phyloP scores from a whole-genome alignment of 2,797 vertebrate species.

The Leptoclinus maculatus region DNA sequence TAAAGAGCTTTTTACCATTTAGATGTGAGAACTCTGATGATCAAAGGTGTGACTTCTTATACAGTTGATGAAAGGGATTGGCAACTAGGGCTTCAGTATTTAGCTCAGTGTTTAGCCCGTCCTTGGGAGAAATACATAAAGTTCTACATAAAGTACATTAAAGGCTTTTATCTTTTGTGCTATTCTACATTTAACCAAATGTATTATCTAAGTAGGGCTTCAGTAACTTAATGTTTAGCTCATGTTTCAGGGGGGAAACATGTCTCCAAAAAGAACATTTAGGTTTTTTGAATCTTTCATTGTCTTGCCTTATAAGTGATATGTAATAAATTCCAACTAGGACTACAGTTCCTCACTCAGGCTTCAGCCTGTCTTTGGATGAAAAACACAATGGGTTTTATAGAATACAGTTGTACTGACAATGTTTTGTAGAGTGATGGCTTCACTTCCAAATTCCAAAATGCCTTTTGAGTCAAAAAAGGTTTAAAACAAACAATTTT shows the following conservation, averaged over 20 bases:
- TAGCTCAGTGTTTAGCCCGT: background rate
- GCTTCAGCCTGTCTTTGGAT: background rate
- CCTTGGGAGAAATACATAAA: background rate
- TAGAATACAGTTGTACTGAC: background rate
- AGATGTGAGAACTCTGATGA: background rate
- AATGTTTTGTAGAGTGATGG: background rate
- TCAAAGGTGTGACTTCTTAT: background rate
- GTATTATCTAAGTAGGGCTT: background rate
- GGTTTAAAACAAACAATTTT: background rate
- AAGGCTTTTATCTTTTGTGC: background rate
- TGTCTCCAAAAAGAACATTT: background rate
- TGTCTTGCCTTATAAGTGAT: background rate
- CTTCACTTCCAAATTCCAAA: background rate
- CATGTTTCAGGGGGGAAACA: background rate
- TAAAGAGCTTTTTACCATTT: background rate
- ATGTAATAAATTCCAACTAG: background rate
- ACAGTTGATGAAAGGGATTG: background rate
- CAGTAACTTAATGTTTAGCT: background rate
- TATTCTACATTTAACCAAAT: background rate
- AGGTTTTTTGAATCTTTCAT: background rate
- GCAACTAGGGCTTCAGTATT: background rate
- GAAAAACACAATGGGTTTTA: background rate
- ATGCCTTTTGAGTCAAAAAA: background rate
- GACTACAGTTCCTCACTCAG: background rate
- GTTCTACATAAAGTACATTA: background rate